Evolutionary conservation across 2,888 invertebrate species (phyloP), one percentile per base, ranked within the genome.

Genomic region (Amphipyra berbera): DNA sequence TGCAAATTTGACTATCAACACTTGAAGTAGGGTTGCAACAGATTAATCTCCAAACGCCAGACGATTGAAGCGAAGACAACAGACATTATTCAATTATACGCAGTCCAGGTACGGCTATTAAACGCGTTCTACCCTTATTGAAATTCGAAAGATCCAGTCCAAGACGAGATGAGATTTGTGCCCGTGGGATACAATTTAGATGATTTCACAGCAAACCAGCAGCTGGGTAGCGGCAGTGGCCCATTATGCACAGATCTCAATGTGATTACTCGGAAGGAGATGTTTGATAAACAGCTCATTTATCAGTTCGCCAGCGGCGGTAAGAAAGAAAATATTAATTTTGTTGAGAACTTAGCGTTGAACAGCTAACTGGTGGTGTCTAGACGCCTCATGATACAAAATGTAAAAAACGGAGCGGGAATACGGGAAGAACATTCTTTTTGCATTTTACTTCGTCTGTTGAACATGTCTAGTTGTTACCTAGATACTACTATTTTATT

Each of bases 221-320:
- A 93, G 92, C 90, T 91, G 91, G 83, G 79, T 55, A 68, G 76
- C 87, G 85, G 85, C 85, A 78, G 81, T 68, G 68, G 68, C 77
- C 81, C 84, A 89, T 90, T 91, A 90, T 87, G 82, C 62, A 80
- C 82, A 88, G 91, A 92, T 83, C 85, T 74, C 80, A 82, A 79
- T 84, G 59, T 76, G 93, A 93, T 93, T 93, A 89, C 89, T 78
- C 73, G 81, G 90, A 92, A 90, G 84, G 87, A 90, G 91, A 91
- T 91, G 87, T 88, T 90, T 91, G 92, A 93, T 93, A 93, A 91
- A 90, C 88, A 87, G 83, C 73, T 87, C 88, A 90, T 90, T 92
- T 93, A 94, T 90, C 91, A 90, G 89, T 89, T 89, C 74, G 88
- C 90, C 86, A 78, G 81, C 80, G 90, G 92, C 87, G 70, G 53